phyloP scores from a whole-genome alignment of 2,113 vertebrate genomes.

The Cynoglossus semilaevis region DNA sequence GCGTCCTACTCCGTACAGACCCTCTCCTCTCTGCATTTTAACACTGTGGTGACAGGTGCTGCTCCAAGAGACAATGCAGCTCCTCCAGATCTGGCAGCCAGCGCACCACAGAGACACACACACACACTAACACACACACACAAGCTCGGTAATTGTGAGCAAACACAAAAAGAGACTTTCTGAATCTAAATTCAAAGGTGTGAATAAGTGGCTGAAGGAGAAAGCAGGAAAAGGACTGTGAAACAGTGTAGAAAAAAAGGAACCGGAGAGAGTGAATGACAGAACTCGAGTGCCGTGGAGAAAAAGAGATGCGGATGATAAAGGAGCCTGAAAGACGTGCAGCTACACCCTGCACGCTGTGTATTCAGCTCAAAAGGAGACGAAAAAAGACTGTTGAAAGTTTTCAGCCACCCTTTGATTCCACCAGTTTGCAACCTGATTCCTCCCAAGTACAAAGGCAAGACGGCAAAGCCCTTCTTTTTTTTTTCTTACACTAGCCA shows the following conservation, averaged over 20 bases:
- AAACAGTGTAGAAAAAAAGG: conserved; percentile 14
- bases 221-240: conserved; percentile 20
- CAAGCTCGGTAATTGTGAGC: conserved; percentile 39
- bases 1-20: conserved; percentile 55
- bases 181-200: conserved; percentile 46
- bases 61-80: conserved; percentile 61
- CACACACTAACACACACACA: conserved; percentile 13
- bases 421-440: conserved; percentile 50
- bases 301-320: conserved; percentile 34
- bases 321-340: conserved; percentile 35
- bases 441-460: conserved; percentile 52
- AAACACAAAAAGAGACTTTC: conserved; percentile 32
- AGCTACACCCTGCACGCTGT: conserved; percentile 39
- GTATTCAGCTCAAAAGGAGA: conserved; percentile 39
- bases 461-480: conserved; percentile 35
- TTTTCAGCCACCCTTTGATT: conserved; percentile 56
- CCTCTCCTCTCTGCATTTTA: conserved; percentile 55
- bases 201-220: conserved; percentile 38
- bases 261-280: conserved; percentile 26
- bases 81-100: conserved; percentile 59
- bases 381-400: conserved; percentile 40
- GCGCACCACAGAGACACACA: conserved; percentile 24
- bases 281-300: conserved; percentile 30
- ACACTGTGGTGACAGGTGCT: conserved; percentile 70
- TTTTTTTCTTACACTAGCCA: conserved; percentile 13